A percentile compares a stretch with the other conserved stretches of the same genome.
Conservation (phyloP, 2,797 vertebrate species). For the Sitta carolinensis region DNA sequence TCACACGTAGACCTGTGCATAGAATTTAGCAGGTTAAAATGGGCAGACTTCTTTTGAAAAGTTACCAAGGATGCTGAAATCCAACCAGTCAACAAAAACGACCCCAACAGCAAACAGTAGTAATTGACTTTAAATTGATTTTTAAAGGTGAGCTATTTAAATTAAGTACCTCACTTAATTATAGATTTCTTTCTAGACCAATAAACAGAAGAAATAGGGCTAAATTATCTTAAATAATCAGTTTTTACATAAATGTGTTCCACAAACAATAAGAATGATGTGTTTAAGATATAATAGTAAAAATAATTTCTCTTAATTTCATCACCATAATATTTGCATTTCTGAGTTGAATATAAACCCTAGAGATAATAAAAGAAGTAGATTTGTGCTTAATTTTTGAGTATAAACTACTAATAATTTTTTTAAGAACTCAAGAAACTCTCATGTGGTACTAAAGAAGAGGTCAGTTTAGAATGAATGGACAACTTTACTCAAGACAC, state of each 20-base stretch:
- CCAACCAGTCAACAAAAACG: neutral
- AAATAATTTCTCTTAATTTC: neutral
- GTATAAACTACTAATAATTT: neutral
- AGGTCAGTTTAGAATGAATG: neutral
- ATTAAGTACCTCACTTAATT: neutral
- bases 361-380: neutral
- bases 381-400: neutral
- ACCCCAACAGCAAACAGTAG: neutral
- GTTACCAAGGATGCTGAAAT: neutral
- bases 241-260: neutral
- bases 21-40: neutral
- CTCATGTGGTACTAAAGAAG: fast-evolving
- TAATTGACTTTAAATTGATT: neutral
- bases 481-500: neutral
- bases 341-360: neutral
- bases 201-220: neutral
- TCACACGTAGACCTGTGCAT: neutral
- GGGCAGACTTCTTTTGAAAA: neutral
- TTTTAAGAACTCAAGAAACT: too few species aligned
- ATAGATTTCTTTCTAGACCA: neutral
- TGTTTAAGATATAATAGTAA: neutral
- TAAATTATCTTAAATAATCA: neutral
- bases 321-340: neutral
- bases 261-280: neutral
- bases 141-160: neutral